phyloP scores from a whole-genome alignment of 2,797 vertebrate species.

The Limosa lapponica region DNA sequence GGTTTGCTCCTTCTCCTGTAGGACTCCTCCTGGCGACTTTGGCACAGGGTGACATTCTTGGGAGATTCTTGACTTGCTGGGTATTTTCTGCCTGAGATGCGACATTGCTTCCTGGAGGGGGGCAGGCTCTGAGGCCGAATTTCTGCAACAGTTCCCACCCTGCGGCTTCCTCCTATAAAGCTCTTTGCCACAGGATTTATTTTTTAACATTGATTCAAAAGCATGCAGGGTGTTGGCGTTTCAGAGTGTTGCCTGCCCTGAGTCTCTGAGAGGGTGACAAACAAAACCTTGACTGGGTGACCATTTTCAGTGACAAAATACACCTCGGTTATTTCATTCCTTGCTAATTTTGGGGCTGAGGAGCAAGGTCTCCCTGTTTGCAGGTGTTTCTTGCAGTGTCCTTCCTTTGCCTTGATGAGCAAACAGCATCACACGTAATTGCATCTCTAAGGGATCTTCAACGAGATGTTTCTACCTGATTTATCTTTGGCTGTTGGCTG shows the following conservation, averaged over 20 bases:
- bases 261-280: neutral
- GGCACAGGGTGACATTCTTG: neutral
- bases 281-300: neutral
- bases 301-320: neutral
- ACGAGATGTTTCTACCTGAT: neutral
- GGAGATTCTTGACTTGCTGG: neutral
- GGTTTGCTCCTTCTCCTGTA: neutral
- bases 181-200: neutral
- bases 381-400: neutral
- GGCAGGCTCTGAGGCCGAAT: neutral
- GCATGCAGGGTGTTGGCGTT: neutral
- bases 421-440: neutral
- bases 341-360: neutral
- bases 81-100: neutral
- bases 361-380: neutral
- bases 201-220: neutral
- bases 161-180: neutral
- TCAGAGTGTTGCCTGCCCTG: neutral
- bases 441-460: neutral
- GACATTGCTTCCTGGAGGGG: accelerated
- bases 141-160: neutral
- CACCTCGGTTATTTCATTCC: neutral
- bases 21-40: neutral
- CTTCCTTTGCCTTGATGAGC: neutral
- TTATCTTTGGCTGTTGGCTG: neutral